Conservation (phyloP, 2,797 vertebrate species). For the Tapera naevia region DNA sequence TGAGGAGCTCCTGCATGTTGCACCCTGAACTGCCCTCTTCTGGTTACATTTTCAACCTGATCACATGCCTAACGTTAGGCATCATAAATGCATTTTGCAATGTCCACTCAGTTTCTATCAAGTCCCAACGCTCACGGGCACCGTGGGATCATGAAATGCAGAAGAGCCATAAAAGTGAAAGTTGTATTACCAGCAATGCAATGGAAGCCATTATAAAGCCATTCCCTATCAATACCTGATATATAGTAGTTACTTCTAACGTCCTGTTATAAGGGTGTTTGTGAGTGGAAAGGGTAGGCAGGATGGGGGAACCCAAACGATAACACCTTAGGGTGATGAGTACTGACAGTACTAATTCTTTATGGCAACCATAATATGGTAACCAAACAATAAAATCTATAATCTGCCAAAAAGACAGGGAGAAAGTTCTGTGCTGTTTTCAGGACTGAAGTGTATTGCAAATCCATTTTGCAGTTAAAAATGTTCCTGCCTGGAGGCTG, state of each 20-base stretch:
- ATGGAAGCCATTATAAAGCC: slow-evolving; percentile 36
- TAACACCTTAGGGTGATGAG: background rate
- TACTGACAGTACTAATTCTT: background rate
- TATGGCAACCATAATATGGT: background rate
- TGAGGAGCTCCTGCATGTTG: background rate
- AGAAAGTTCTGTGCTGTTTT: background rate
- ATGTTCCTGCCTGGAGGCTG: background rate
- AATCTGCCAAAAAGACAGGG: background rate
- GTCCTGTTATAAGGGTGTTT: background rate
- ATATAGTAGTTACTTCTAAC: background rate
- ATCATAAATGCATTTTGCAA: background rate
- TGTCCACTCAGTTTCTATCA: background rate
- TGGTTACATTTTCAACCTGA: background rate
- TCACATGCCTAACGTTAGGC: background rate
- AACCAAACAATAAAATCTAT: background rate
- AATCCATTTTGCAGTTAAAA: background rate
- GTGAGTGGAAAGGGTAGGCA: background rate
- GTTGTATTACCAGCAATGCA: background rate
- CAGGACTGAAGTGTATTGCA: background rate
- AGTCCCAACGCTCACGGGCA: background rate
- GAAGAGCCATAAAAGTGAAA: slow-evolving; percentile 9
- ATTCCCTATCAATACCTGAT: background rate
- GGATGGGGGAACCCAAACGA: background rate
- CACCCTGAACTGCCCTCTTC: background rate
- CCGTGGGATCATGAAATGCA: slow-evolving; percentile 25